Evolutionary conservation across 2,797 vertebrate species (phyloP).

Genomic region (Euthynnus affinis): DNA sequence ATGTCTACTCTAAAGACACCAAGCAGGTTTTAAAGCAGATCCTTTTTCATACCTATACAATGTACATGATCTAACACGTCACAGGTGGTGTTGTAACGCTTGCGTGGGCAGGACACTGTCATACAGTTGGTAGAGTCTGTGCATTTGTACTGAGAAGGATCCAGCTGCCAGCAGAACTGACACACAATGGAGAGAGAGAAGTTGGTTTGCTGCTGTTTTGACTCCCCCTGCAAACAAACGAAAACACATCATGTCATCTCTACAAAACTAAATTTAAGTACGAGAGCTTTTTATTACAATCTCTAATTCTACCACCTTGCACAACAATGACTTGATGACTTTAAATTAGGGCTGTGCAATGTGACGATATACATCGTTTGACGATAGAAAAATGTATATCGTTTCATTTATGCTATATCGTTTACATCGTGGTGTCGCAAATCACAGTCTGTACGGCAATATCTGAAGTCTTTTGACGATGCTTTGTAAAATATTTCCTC

Average conservation of each 20-base stretch:
- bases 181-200: constrained; percentile 91
- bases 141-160: constrained; percentile 91
- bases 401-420: too few species aligned
- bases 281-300: background rate
- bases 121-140: constrained; percentile 92
- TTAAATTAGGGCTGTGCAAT: too few species aligned
- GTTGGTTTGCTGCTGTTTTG: constrained; percentile 83
- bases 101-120: constrained; percentile 94
- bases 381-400: too few species aligned
- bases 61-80: constrained; percentile 93
- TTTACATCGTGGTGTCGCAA: too few species aligned
- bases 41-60: constrained; percentile 89
- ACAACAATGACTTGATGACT: background rate
- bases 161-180: constrained; percentile 98
- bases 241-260: constrained; percentile 7
- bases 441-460: too few species aligned
- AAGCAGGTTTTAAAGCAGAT: background rate
- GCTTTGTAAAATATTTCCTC: too few species aligned
- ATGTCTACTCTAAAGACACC: background rate
- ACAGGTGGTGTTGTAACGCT: constrained; percentile 91
- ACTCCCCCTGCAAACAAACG: constrained; percentile 83
- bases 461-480: too few species aligned
- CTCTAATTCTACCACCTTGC: too few species aligned
- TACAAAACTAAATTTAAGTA: background rate
- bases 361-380: too few species aligned